Base-by-base conservation (phyloP, 2,888 invertebrate species). In the Pinctada fucata region DNA sequence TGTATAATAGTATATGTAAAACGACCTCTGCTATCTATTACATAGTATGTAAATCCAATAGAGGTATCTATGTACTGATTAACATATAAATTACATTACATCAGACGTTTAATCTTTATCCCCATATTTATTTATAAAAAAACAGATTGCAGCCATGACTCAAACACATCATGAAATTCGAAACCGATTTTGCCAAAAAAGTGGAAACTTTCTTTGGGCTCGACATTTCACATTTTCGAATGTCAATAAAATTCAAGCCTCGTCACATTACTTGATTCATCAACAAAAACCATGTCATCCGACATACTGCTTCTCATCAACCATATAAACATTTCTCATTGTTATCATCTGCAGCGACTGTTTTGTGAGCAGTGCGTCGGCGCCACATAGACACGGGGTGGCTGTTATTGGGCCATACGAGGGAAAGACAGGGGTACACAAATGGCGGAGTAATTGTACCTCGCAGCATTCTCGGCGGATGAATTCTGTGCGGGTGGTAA, bases 291-390 rank as follows among this genome's bases (percentile, higher is more conserved):
- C 13, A 68, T 45, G 68, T 68, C 68, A 68, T 45, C 16, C 47
- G 13, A 45, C 68, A 68, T 45, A 68, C 68, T 47, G 68, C 13
- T 68, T 68, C 47, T 47, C 68, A 68, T 68, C 68, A 68, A 68
- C 45, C 68, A 68, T 47, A 47, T 68, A 68, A 68, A 68, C 68
- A 68, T 68, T 68, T 68, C 58, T 6, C 58, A 10, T 58, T 58
- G 58, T 58, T 58, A 6, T 58, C 58, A 13, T 58, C 58, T 58
- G 58, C 58, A 58, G 58, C 58, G 58, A 13, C 58, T 10, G 13
- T 58, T 58, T 58, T 58, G 58, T 58, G 58, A 58, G 58, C 58
- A 58, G 58, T 58, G 58, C 58, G 58, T 13, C 58, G 58, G 58
- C 58, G 58, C 58, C 58, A 58, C 8, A 58, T 10, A 58, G 58